These are phyloP conservation scores for Philereme transversata DNA, from an alignment of 2,888 invertebrate genomes.

Conservation along the genomic window DNA sequence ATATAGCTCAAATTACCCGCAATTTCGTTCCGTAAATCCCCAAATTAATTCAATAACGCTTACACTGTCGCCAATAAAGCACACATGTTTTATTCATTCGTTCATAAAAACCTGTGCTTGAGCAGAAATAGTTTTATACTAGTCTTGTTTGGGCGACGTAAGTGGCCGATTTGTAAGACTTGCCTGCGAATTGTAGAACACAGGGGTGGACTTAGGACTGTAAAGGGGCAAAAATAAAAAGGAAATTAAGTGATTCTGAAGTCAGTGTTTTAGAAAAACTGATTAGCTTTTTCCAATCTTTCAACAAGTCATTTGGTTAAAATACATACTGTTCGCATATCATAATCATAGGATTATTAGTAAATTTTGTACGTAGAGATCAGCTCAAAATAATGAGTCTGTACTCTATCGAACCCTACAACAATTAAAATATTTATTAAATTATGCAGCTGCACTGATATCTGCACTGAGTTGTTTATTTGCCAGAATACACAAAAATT, in stretches of 20 bases:
- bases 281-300: too few relatives aligned
- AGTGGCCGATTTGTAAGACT: constrained; percentile 49
- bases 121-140: constrained; percentile 32
- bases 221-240: not conserved
- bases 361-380: too few relatives aligned
- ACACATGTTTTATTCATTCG: constrained; percentile 43
- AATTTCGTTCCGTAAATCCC: constrained; percentile 14
- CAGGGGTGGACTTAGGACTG: constrained; percentile 18
- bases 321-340: too few relatives aligned
- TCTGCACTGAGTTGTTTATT: too few relatives aligned
- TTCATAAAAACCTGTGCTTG: constrained; percentile 41
- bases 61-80: constrained; percentile 24
- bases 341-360: too few relatives aligned
- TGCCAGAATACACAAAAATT: too few relatives aligned
- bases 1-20: not conserved
- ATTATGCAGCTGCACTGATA: too few relatives aligned
- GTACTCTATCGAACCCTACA: too few relatives aligned
- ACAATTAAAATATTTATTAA: too few relatives aligned
- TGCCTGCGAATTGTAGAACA: constrained; percentile 29
- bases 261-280: too few relatives aligned
- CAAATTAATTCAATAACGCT: constrained; percentile 31
- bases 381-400: too few relatives aligned
- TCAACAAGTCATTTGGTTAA: too few relatives aligned
- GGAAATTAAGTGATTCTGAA: not conserved
- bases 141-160: constrained; percentile 42